Conservation (phyloP, 2,797 vertebrate species). For the Gymnodraco acuticeps region DNA sequence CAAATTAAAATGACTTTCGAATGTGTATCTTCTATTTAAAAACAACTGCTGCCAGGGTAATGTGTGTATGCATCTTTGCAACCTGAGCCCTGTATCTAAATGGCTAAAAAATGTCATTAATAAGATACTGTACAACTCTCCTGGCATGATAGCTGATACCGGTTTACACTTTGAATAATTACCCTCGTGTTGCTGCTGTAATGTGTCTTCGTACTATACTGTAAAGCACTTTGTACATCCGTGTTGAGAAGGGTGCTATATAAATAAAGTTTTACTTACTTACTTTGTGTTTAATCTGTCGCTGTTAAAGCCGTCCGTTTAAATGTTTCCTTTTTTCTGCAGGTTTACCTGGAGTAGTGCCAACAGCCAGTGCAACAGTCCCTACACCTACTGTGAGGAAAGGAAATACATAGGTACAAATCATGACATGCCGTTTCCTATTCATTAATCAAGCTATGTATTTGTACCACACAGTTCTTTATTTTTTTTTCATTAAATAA, state of each 20-base stretch:
- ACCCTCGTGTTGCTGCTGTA: neutral
- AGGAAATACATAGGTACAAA: constrained; percentile 72
- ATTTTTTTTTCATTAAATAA: neutral
- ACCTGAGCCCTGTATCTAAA: neutral
- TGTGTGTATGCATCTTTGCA: neutral
- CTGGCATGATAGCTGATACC: neutral
- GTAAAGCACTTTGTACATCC: too few species aligned
- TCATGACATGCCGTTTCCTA: constrained; percentile 5
- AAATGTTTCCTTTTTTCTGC: constrained; percentile 41
- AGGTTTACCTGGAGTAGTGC: constrained; percentile 84
- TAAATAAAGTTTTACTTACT: too few species aligned
- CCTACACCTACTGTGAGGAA: constrained; percentile 78
- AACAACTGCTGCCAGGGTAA: neutral
- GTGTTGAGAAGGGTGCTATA: too few species aligned
- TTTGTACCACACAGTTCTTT: neutral
- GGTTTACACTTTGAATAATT: constrained; percentile 21
- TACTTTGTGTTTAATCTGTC: constrained; percentile 10
- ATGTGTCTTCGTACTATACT: too few species aligned
- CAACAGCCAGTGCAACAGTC: constrained; percentile 78
- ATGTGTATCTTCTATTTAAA: neutral
- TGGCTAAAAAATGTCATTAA: neutral
- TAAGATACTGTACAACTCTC: neutral
- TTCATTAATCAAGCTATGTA: neutral
- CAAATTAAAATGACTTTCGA: neutral
- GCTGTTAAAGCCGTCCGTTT: neutral